These are phyloP conservation scores for Fissipunctia ypsillon DNA, from an alignment of 2,888 invertebrate species.

Conservation along the genomic window DNA sequence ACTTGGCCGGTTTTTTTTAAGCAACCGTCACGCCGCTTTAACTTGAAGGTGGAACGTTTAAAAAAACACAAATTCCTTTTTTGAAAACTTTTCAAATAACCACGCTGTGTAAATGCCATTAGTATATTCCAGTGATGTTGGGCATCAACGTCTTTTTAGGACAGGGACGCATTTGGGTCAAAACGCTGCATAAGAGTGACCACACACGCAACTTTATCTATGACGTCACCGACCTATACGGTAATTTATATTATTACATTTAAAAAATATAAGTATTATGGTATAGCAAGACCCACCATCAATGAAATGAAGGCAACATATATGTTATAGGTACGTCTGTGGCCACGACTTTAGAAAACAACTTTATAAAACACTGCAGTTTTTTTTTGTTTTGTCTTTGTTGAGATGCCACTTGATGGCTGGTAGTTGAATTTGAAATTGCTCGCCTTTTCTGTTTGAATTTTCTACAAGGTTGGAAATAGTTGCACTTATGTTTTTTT, in stretches of 20 bases:
- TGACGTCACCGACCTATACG: not conserved
- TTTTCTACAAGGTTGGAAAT: slow-evolving; percentile 48
- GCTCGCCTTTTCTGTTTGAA: slow-evolving; percentile 24
- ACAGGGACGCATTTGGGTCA: slow-evolving; percentile 58
- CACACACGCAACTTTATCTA: too few species aligned
- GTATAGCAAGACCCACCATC: not conserved
- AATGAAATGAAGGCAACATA: not conserved
- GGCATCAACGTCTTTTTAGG: slow-evolving; percentile 69
- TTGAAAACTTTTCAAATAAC: slow-evolving; percentile 77
- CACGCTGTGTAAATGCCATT: slow-evolving; percentile 74
- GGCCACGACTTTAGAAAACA: not conserved
- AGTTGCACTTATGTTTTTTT: slow-evolving; percentile 6
- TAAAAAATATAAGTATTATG: not conserved
- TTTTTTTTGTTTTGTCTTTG: slow-evolving; percentile 19
- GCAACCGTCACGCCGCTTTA: slow-evolving; percentile 61
- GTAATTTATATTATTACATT: too few species aligned
- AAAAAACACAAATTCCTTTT: slow-evolving; percentile 72
- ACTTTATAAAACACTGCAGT: slow-evolving; percentile 15
- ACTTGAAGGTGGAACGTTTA: slow-evolving; percentile 62
- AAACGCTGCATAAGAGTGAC: not conserved
- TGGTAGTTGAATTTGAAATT: slow-evolving; percentile 36
- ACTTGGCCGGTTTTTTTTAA: too few species aligned
- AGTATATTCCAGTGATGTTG: slow-evolving; percentile 74
- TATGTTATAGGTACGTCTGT: not conserved
- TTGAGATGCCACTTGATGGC: slow-evolving; percentile 24